Evolutionary conservation across 2,113 vertebrate species (phyloP), one percentile per base, ranked within the genome.

Genomic region (Brachionichthys hirsutus): DNA sequence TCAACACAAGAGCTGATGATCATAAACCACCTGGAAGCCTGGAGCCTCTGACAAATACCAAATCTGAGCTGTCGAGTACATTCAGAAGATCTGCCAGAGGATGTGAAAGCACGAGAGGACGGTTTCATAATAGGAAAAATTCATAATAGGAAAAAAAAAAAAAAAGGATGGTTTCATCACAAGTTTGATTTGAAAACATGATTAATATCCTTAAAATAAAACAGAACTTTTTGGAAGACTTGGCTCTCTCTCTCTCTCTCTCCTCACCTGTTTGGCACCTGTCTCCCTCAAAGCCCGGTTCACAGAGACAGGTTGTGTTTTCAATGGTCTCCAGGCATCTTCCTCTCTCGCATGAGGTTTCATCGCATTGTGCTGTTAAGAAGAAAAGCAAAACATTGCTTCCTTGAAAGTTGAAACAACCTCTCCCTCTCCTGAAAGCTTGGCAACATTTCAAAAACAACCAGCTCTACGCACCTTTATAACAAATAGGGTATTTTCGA

Each of bases 401-500:
- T 41, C 0, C 11, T 20, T 63, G 30, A 62, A 45, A 16, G n/a
- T 20, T 63, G 30, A 62, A 45, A 16, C 14, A 54, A 35, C 12
- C 4, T 45, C 0, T 9, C 2, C 1, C 6, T 10, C 2, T 38
- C 30, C 9, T 49, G 1, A 62, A 49, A 40, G 10, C 5, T 6
- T 3, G 20, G 18, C 15, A 52, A 9, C 9, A 2, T 14, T 49
- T 48, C 1, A 46, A 43, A 73, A 18, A n/a, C 0, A 35, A 20
- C 30, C 0, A 42, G 2, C 6, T 56, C 41, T 10, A 43, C 69
- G 19, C 60, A 90, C 88, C 77, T 82, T 71, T 9, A 15, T 79
- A 89, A 61, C 90, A 91, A 6, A 77, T 54, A 0, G 93, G 75
- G 6, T 45, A 85, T 64, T 96, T 98, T 0, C 0, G 18, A 0